Evolutionary conservation across 2,797 vertebrate genomes (phyloP), one percentile per base, ranked within the genome.

Genomic region (Rhynchonycteris naso): DNA sequence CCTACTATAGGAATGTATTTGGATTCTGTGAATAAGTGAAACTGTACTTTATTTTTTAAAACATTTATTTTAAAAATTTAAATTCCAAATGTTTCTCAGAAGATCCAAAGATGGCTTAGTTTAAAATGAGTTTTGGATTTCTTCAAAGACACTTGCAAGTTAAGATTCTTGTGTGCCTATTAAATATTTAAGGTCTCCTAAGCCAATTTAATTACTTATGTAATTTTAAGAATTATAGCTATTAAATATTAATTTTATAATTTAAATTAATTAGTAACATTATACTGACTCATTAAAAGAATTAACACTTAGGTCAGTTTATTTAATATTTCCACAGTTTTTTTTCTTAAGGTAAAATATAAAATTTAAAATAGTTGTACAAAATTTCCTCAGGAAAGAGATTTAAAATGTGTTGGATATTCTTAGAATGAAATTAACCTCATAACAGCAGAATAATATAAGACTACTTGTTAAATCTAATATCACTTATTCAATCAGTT

Each of bases 241-340:
- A 65, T 89, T 86, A 78, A 88, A 76, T 58, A 68, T n/a, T 90
- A 90, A 90, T 91, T 94, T 75, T 26, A 82, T 7, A 61, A 86
- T 89, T 91, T 88, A 91, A 94, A 63, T 12, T 71, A 80, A 78
- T 68, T 68, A n/a, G n/a, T 81, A 59, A 52, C n/a, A 72, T 69
- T 84, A 68, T 54, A 69, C 65, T 50, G 18, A 66, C 8, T 79
- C 43, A 56, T 58, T 92, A 43, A 47, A 7, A 68, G 5, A 76
- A 59, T 61, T 54, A 93, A 63, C 2, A 71, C 15, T 28, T 91
- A 66, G 7, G 14, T 90, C 16, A 47, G 9, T 66, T 80, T 81
- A 80, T 94, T 93, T 91, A 65, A 2, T 63, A 38, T 38, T 56
- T 87, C 76, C 69, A 38, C 3, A 54, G 16, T 12, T 43, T 43